Evolutionary conservation across 2,797 vertebrate species (phyloP).

Genomic region (Acropternis orthonyx): DNA sequence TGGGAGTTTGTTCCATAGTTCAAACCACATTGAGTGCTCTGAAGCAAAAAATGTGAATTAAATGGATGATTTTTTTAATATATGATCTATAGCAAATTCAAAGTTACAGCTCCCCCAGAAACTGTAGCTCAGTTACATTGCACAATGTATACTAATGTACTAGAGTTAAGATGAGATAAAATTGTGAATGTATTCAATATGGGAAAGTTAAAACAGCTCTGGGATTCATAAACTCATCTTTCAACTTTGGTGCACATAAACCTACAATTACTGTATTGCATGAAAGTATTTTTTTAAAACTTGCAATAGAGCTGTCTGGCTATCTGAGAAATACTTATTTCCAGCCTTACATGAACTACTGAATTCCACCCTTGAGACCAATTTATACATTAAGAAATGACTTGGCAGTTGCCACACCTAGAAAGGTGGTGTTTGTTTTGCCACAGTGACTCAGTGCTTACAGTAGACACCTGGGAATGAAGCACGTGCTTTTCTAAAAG

Average conservation of each 20-base stretch:
- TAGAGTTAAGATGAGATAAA: slow-evolving; percentile 31
- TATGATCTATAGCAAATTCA: slow-evolving; percentile 41
- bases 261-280: slow-evolving; percentile 9
- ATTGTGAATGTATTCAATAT: slow-evolving; percentile 15
- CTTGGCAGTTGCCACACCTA: slow-evolving; percentile 33
- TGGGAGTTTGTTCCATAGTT: slow-evolving; percentile 56
- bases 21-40: slow-evolving; percentile 7
- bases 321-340: slow-evolving; percentile 3
- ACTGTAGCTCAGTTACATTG: slow-evolving; percentile 19
- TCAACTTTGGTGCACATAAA: slow-evolving; percentile 42
- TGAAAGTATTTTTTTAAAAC: background rate
- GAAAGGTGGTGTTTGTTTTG: background rate
- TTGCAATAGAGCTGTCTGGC: background rate
- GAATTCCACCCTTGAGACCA: background rate
- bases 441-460: background rate
- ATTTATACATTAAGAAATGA: slow-evolving; percentile 13
- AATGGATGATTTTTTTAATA: slow-evolving; percentile 60
- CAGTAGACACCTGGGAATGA: background rate
- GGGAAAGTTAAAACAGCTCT: slow-evolving; percentile 48
- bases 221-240: slow-evolving; percentile 65
- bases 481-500: background rate
- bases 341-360: background rate
- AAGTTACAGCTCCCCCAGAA: slow-evolving; percentile 48
- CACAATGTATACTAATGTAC: slow-evolving; percentile 48
- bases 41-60: slow-evolving; percentile 50